Percentiles rank a stretch among this genome's conserved stretches.
Evolutionary conservation across 1,140 invertebrate genomes (phyloP).

Genomic region (Drosophila chauvacae): DNA sequence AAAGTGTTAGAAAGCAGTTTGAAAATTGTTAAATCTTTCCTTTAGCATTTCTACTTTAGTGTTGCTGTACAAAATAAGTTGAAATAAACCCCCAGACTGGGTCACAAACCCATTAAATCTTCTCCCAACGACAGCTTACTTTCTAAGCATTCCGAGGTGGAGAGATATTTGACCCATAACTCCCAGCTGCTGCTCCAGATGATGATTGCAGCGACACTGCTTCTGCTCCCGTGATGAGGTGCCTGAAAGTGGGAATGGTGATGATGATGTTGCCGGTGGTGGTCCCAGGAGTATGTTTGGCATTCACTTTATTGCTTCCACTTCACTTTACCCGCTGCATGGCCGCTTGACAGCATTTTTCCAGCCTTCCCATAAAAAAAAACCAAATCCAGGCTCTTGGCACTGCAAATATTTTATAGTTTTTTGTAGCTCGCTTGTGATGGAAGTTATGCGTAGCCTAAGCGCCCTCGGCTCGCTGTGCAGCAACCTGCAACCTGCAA

Average conservation of each 20-base stretch:
- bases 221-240: constrained; percentile 10
- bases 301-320: constrained; percentile 71
- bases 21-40: not conserved
- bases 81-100: not conserved
- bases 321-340: constrained; percentile 62
- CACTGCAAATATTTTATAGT: constrained; percentile 61
- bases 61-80: not conserved
- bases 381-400: constrained; percentile 56
- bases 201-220: constrained; percentile 10
- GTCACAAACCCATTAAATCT: constrained; percentile 17
- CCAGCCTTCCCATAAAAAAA: constrained; percentile 22
- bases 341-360: constrained; percentile 48
- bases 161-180: constrained; percentile 32
- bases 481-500: constrained; percentile 27
- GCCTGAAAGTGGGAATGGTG: constrained; percentile 40
- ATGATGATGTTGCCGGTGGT: constrained; percentile 12
- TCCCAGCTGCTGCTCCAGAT: constrained; percentile 26
- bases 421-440: constrained; percentile 65
- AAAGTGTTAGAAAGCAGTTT: not conserved
- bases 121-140: not conserved
- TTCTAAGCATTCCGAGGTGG: not conserved
- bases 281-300: constrained; percentile 55
- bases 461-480: constrained; percentile 44
- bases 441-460: constrained; percentile 69
- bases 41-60: not conserved